These are phyloP conservation scores for Synanthedon vespiformis DNA, from an alignment of 2,888 invertebrate genomes.

Conservation along the genomic window DNA sequence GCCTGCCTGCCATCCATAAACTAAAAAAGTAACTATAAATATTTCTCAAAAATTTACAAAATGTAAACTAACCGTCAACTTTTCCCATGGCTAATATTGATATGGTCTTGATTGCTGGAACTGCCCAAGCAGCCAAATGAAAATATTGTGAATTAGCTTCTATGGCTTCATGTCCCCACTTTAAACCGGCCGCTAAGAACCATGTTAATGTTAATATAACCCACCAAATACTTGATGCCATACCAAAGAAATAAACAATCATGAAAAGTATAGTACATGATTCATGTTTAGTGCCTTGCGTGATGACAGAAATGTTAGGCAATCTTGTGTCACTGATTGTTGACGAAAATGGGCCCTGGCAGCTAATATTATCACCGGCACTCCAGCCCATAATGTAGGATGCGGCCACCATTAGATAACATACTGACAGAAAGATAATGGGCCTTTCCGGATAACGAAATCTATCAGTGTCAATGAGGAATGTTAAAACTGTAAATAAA, in stretches of 20 bases:
- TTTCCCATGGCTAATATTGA: conserved; percentile 94
- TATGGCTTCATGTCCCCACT: conserved; percentile 98
- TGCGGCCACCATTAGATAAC: conserved; percentile 94
- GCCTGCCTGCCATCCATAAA: too few relatives aligned
- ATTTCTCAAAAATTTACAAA: too few relatives aligned
- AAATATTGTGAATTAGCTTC: conserved; percentile 97
- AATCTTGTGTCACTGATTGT: conserved; percentile 77
- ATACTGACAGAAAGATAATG: conserved; percentile 95
- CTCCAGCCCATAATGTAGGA: conserved; percentile 91
- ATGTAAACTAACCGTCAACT: conserved; percentile 83
- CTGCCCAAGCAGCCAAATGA: conserved; percentile 97
- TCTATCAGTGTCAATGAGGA: conserved; percentile 92
- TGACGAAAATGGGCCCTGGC: conserved; percentile 83
- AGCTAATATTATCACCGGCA: conserved; percentile 85
- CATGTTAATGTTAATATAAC: conserved; percentile 95
- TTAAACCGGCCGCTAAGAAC: conserved; percentile 95
- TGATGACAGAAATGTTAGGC: conserved; percentile 84
- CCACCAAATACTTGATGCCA: conserved; percentile 99
- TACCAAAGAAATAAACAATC: conserved; percentile 95
- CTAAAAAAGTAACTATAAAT: too few relatives aligned
- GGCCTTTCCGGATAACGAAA: conserved; percentile 98
- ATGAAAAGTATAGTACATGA: conserved; percentile 94
- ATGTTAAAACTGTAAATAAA: conserved; percentile 92
- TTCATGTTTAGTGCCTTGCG: conserved; percentile 87
- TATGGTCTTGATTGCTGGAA: conserved; percentile 95